These are phyloP conservation scores for Eriocheir sinensis DNA, from an alignment of 1,140 invertebrate species.

Conservation along the genomic window DNA sequence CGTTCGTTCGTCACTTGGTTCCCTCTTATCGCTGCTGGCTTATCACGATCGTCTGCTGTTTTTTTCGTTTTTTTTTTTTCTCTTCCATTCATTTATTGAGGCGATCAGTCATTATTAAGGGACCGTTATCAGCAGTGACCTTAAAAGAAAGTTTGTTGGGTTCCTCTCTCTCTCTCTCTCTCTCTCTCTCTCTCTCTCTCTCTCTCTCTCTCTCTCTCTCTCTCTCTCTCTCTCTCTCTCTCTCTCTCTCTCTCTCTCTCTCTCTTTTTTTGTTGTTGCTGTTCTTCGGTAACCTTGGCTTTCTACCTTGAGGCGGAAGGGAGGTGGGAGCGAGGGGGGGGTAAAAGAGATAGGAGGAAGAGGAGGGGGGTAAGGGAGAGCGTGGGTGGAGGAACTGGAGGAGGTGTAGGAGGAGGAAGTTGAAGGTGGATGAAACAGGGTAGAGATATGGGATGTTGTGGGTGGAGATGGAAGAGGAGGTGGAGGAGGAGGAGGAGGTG, in stretches of 20 bases:
- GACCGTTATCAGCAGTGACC: too few relatives aligned
- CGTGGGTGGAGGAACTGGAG: not conserved
- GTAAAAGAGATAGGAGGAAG: not conserved
- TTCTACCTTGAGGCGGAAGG: not conserved
- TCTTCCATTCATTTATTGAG: not conserved
- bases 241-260: too few relatives aligned
- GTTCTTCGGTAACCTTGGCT: constrained; percentile 3
- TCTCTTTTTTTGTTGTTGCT: not conserved
- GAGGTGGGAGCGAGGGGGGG: not conserved
- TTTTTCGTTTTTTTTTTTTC: not conserved
- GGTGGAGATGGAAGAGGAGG: not conserved
- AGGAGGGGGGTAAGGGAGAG: not conserved
- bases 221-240: not conserved
- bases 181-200: not conserved
- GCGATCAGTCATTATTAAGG: too few relatives aligned
- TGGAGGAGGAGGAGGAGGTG: not conserved
- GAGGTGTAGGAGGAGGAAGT: too few relatives aligned
- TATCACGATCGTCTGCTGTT: too few relatives aligned
- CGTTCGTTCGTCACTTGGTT: too few relatives aligned
- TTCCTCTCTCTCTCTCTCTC: not conserved
- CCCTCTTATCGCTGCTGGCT: too few relatives aligned
- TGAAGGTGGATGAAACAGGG: too few relatives aligned
- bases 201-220: too few relatives aligned
- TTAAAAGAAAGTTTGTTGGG: too few relatives aligned
- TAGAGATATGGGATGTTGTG: not conserved